Base-by-base conservation (phyloP, 2,113 vertebrate species). In the Alaudala cheleensis region DNA sequence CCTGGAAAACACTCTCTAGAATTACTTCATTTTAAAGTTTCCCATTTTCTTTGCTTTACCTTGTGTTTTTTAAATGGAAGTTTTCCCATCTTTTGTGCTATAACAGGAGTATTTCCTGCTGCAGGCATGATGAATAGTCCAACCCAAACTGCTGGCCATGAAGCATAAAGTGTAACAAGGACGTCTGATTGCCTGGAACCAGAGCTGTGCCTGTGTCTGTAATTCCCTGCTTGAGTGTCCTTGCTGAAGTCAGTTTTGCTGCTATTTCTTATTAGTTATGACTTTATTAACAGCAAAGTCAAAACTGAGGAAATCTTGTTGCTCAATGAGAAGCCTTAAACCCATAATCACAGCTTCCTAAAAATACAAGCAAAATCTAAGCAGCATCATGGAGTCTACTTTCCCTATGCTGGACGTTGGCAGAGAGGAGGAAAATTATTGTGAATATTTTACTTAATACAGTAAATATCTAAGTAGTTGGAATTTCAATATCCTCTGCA, bases 131-230 rank as follows among this genome's bases (percentile, higher is more conserved):
- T 81, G 44, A 80, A 92, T 11, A 73, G 72, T 23, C 33, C 47
- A 83, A 62, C 45, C 21, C 53, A 49, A 79, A 80, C 8, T 33
- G 39, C 79, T 86, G 76, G 50, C 71, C 80, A 90, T 78, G 60
- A 83, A 90, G 60, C 23, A 70, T 15, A 56, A 39, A 81, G 84
- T 14, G 34, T 78, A 80, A 93, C 92, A 94, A 94, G 91, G 92
- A 78, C 72, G 88, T 54, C 64, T 77, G 80, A 93, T 7, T 76
- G 76, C 64, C 76, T 50, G 88, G 50, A 91, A 49, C 22, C 66
- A 81, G 40, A 91, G 76, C 58, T 0, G 0, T 77, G 58, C 56
- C 60, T n/a, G 26, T 19, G 33, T 39, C 76, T 86, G 14, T 44
- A 84, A 91, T 37, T 92, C 13, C 61, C 49, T 74, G 33, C 42